Conservation (phyloP, 2,888 invertebrate genomes). For the Ptychoptera albimana region DNA sequence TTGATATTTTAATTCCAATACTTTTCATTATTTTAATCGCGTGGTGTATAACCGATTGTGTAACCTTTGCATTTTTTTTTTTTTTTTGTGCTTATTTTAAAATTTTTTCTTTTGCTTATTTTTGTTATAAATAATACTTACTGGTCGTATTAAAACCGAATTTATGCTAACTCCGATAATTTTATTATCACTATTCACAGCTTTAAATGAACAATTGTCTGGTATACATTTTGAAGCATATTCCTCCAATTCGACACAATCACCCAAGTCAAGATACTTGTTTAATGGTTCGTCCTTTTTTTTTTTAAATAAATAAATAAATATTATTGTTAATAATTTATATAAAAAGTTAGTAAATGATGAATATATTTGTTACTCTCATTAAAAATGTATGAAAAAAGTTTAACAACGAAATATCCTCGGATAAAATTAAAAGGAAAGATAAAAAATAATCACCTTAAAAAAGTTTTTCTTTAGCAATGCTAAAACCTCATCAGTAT, state of each 20-base stretch:
- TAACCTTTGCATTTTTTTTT: too few relatives aligned
- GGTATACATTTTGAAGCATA: constrained; percentile 35
- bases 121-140: too few relatives aligned
- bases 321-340: not conserved
- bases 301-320: constrained; percentile 7
- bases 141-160: constrained; percentile 27
- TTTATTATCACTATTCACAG: constrained; percentile 33
- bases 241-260: constrained; percentile 35
- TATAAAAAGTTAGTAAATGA: not conserved
- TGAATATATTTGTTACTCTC: too few relatives aligned
- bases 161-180: constrained; percentile 39
- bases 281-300: constrained; percentile 30
- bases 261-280: constrained; percentile 25
- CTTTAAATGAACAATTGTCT: constrained; percentile 38
- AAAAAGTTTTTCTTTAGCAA: constrained; percentile 44
- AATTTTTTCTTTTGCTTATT: too few relatives aligned
- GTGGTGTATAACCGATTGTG: too few relatives aligned
- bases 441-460: constrained; percentile 23
- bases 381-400: too few relatives aligned
- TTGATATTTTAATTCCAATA: too few relatives aligned
- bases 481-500: constrained; percentile 35
- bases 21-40: too few relatives aligned
- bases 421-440: not conserved
- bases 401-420: too few relatives aligned
- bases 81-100: too few relatives aligned